Evolutionary conservation across 2,888 invertebrate genomes (phyloP).

Genomic region (Spatulosminthurus flaviceps): DNA sequence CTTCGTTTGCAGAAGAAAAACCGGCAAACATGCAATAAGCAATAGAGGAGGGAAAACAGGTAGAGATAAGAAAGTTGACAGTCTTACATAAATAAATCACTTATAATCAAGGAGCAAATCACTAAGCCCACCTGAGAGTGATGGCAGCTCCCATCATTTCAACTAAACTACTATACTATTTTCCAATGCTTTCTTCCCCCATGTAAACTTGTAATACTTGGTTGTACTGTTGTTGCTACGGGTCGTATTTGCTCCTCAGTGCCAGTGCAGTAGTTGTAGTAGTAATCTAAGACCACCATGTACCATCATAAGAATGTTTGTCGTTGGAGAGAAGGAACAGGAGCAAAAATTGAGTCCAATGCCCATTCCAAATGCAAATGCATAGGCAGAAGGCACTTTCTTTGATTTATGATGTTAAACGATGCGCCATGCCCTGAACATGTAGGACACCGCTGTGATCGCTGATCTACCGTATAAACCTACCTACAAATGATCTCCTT

Average conservation of each 20-base stretch:
- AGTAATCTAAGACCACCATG: no score
- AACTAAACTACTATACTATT: no score
- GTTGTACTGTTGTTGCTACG: no score
- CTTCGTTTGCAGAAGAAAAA: background rate
- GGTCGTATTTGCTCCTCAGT: no score
- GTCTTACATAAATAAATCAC: slow-evolving; percentile 45
- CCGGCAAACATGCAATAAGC: background rate
- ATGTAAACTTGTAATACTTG: background rate
- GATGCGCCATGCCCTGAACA: slow-evolving; percentile 14
- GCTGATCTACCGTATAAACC: slow-evolving; percentile 12
- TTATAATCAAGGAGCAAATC: slow-evolving; percentile 38
- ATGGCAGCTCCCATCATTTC: background rate
- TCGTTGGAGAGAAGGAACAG: no score
- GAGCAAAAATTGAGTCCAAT: background rate
- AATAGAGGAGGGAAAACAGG: slow-evolving; percentile 27
- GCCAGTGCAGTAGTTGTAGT: no score
- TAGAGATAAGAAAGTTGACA: slow-evolving; percentile 44
- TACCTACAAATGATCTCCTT: slow-evolving; percentile 5
- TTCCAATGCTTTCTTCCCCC: slow-evolving; percentile 4
- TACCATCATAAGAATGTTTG: no score
- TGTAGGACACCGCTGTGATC: slow-evolving; percentile 18
- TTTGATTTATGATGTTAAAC: slow-evolving; percentile 18
- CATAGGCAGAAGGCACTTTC: slow-evolving; percentile 4
- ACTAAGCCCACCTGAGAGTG: slow-evolving; percentile 27
- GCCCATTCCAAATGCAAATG: background rate